Evolutionary conservation across 2,888 invertebrate species (phyloP).

Genomic region (Scaptomyza caliginosa): DNA sequence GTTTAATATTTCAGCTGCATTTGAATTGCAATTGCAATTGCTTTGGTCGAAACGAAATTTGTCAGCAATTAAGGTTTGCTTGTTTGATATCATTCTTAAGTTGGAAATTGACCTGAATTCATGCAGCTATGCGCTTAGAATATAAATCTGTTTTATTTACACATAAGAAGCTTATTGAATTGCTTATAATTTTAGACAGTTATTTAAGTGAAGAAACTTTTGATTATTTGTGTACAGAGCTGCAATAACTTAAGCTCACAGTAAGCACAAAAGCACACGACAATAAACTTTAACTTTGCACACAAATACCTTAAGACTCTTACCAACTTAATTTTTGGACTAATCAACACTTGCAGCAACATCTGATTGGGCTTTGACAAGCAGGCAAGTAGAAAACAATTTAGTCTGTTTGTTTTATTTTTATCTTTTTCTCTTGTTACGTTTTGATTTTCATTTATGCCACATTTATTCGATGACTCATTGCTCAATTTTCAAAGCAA

Average conservation of each 20-base stretch:
- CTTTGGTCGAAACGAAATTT: conserved; percentile 1
- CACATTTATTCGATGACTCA: conserved; percentile 14
- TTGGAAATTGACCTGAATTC: neutral
- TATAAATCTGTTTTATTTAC: neutral
- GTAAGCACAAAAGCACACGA: too few species aligned
- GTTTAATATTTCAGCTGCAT: conserved; percentile 18
- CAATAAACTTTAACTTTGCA: too few species aligned
- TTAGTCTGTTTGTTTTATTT: too few species aligned
- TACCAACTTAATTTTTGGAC: neutral
- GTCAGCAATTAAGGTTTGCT: neutral
- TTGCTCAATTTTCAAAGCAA: conserved; percentile 1
- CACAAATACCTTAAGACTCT: neutral
- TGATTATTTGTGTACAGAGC: too few species aligned
- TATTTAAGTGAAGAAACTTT: too few species aligned
- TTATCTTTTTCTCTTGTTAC: too few species aligned
- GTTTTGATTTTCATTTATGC: neutral
- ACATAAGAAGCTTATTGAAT: too few species aligned
- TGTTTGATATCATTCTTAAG: neutral
- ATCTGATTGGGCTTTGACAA: neutral
- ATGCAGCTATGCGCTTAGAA: neutral
- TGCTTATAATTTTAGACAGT: too few species aligned
- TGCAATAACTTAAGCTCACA: too few species aligned
- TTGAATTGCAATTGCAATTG: conserved; percentile 9
- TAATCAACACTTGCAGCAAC: too few species aligned
- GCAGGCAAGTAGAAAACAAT: too few species aligned